Percentiles rank a stretch among this genome's conserved stretches.
Evolutionary conservation across 2,888 invertebrate species (phyloP).

Genomic region (Gandaritis pyraliata): DNA sequence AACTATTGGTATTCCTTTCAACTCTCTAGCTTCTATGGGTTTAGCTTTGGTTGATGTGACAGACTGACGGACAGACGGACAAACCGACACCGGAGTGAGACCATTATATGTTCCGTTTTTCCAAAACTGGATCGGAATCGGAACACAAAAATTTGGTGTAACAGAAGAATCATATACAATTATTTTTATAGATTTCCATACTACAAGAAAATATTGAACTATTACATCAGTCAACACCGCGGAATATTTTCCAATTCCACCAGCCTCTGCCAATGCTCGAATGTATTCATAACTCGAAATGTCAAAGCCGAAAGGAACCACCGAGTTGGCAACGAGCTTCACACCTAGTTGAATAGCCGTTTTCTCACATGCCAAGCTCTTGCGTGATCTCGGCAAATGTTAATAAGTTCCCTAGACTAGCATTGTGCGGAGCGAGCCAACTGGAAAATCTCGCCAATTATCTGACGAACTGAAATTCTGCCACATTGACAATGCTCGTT

Average conservation of each 20-base stretch:
- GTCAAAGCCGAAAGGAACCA: slow-evolving; percentile 11
- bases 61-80: no score
- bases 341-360: slow-evolving; percentile 30
- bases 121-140: no score
- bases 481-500: slow-evolving; percentile 42
- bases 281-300: slow-evolving; percentile 9
- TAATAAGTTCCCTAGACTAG: slow-evolving; percentile 70
- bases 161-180: not conserved
- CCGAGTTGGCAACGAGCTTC: slow-evolving; percentile 26
- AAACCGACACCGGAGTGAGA: no score
- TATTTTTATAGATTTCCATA: not conserved
- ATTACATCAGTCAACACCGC: not conserved
- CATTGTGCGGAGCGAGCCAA: slow-evolving; percentile 48
- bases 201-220: not conserved
- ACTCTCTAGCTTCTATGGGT: no score
- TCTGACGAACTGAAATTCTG: slow-evolving; percentile 52
- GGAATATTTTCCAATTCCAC: slow-evolving; percentile 8
- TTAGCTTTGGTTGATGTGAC: no score
- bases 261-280: not conserved
- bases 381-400: slow-evolving; percentile 56
- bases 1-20: no score
- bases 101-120: no score
- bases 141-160: no score
- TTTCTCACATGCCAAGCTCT: slow-evolving; percentile 43
- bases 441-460: slow-evolving; percentile 73